phyloP scores from a whole-genome alignment of 2,113 vertebrate species.

The Ginglymostoma cirratum region DNA sequence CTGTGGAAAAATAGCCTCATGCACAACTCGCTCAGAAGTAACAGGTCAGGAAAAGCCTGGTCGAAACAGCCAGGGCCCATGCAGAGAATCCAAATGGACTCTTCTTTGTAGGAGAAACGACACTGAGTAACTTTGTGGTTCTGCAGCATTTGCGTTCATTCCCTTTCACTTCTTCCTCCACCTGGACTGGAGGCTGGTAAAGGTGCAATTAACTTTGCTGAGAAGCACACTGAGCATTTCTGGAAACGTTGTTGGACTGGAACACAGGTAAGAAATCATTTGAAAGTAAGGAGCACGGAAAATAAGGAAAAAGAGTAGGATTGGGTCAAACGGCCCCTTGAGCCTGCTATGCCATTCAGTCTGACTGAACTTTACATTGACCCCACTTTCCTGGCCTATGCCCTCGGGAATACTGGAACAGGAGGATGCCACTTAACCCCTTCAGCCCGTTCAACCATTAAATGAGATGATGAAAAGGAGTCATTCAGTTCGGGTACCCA shows the following conservation, averaged over 20 bases:
- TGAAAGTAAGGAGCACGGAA: too few species aligned
- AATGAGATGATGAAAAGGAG: neutral
- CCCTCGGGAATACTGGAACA: neutral
- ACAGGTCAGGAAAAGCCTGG: neutral
- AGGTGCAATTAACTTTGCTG: neutral
- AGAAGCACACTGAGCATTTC: neutral
- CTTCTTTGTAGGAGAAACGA: neutral
- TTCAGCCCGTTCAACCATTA: neutral
- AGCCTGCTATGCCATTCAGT: neutral
- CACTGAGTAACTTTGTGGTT: neutral
- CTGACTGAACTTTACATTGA: neutral
- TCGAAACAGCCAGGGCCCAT: neutral
- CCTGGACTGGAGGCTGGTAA: neutral
- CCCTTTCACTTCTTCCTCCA: too few species aligned
- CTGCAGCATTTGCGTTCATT: neutral
- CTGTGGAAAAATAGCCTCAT: conserved; percentile 8
- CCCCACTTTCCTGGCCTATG: neutral
- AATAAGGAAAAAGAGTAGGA: neutral
- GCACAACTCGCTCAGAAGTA: neutral
- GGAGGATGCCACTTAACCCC: neutral
- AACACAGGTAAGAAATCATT: neutral
- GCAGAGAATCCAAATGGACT: neutral
- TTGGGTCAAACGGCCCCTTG: neutral
- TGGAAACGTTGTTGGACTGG: neutral
- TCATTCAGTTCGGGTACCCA: neutral